Conservation (phyloP, 2,113 vertebrate species). For the Leiothrix lutea region DNA sequence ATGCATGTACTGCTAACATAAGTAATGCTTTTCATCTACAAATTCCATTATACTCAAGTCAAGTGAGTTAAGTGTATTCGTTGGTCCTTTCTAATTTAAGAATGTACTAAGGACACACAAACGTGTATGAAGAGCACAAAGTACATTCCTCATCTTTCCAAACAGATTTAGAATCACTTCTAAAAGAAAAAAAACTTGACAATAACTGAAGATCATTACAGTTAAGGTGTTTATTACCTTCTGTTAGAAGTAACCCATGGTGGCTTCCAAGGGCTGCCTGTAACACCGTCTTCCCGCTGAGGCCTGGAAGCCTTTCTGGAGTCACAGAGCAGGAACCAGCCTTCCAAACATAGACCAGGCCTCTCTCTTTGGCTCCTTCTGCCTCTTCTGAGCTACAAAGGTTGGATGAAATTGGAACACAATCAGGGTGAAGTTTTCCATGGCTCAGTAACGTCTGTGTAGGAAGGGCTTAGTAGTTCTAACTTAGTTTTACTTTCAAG, state of each 20-base stretch:
- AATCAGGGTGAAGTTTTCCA: neutral
- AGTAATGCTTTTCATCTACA: neutral
- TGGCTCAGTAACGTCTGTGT: neutral
- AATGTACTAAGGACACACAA: neutral
- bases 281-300: constrained; percentile 83
- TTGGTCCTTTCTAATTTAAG: neutral
- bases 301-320: constrained; percentile 84
- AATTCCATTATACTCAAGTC: neutral
- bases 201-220: neutral
- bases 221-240: constrained; percentile 74
- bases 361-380: constrained; percentile 82
- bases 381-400: constrained; percentile 80
- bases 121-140: neutral
- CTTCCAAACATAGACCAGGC: constrained; percentile 88
- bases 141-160: neutral
- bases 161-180: neutral
- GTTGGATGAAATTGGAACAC: neutral
- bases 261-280: constrained; percentile 86
- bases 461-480: neutral
- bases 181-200: neutral
- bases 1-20: neutral
- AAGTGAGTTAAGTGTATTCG: neutral
- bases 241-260: constrained; percentile 88
- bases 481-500: neutral
- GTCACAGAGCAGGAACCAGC: constrained; percentile 84